Conservation (phyloP, 2,797 vertebrate species). For the Capromys pilorides region DNA sequence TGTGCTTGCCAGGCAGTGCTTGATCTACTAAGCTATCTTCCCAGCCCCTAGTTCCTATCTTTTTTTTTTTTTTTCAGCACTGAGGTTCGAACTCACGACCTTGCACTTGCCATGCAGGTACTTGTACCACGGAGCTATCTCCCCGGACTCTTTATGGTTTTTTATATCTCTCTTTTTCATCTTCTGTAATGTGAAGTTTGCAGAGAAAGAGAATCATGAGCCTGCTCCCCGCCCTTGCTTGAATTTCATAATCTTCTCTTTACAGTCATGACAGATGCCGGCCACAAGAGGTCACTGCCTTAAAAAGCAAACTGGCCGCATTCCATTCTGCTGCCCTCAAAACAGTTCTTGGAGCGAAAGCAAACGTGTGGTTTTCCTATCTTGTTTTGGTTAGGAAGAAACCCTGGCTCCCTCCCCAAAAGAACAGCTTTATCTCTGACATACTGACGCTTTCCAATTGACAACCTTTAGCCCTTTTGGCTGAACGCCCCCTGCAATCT, state of each 20-base stretch:
- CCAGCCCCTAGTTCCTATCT: too few species aligned
- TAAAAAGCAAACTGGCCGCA: slow-evolving; percentile 56
- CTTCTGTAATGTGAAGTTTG: neutral
- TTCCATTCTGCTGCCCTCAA: neutral
- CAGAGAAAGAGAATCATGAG: neutral
- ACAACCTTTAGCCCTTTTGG: neutral
- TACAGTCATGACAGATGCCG: neutral
- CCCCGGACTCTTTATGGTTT: too few species aligned
- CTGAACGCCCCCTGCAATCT: neutral
- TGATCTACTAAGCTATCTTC: too few species aligned
- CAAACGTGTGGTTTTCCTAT: neutral
- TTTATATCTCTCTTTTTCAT: neutral
- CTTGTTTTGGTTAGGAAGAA: slow-evolving; percentile 29
- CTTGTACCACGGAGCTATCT: too few species aligned
- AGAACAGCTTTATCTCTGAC: neutral
- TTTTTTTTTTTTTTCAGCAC: too few species aligned
- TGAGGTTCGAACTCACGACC: too few species aligned
- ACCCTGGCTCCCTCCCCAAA: neutral
- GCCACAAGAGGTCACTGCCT: slow-evolving; percentile 76
- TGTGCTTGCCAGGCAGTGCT: too few species aligned
- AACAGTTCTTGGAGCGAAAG: neutral
- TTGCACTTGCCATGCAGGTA: too few species aligned
- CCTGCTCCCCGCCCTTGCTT: neutral
- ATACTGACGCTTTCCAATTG: neutral
- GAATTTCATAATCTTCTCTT: neutral